Evolutionary conservation across 2,888 invertebrate genomes (phyloP).

Genomic region (Cantharis lateralis): DNA sequence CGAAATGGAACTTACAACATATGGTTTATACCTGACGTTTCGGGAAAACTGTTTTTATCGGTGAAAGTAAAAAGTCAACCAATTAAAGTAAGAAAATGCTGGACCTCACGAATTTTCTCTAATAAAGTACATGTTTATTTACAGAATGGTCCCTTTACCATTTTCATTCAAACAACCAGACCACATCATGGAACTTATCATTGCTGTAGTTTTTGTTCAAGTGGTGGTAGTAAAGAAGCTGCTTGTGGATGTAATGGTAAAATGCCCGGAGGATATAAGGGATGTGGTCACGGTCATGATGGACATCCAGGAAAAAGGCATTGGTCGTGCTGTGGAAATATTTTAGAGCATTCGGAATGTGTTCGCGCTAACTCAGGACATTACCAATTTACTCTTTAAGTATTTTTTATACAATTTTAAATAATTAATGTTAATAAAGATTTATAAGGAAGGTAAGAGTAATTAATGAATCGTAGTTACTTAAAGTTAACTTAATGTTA

Average conservation of each 20-base stretch:
- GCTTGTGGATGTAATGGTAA: conserved; percentile 73
- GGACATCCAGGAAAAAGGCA: conserved; percentile 80
- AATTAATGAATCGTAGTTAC: not conserved
- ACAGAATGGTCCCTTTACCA: conserved; percentile 72
- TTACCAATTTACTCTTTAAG: conserved; percentile 63
- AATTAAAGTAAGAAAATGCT: conserved; percentile 61
- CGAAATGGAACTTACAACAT: conserved; percentile 69
- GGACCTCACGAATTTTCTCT: not conserved
- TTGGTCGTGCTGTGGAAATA: conserved; percentile 82
- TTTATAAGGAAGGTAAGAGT: not conserved
- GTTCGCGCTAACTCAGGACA: conserved; percentile 55
- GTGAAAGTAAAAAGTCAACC: conserved; percentile 68
- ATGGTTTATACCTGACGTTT: conserved; percentile 65
- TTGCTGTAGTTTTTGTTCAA: conserved; percentile 83
- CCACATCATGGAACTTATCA: conserved; percentile 76
- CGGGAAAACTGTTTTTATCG: conserved; percentile 66
- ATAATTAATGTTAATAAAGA: not conserved
- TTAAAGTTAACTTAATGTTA: too few species aligned
- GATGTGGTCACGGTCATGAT: conserved; percentile 81
- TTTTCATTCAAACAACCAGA: conserved; percentile 65
- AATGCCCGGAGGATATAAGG: conserved; percentile 76
- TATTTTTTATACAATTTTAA: not conserved
- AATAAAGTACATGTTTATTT: conserved; percentile 29
- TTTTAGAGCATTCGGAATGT: conserved; percentile 67
- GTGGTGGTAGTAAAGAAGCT: conserved; percentile 71